phyloP scores from a whole-genome alignment of 2,113 vertebrate genomes.

The Felis catus region F.catus_Fca126_mat1.0 CM031417.1:136975001-136975500 shows the following conservation, averaged over 20 bases:
- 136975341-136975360: background rate
- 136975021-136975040: background rate
- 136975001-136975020: background rate
- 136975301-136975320: background rate
- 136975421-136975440: background rate
- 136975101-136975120: background rate
- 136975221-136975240: background rate
- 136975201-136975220: background rate
- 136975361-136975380: background rate
- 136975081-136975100: fast-evolving
- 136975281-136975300: background rate
- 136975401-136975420: background rate
- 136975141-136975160: background rate
- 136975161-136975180: background rate
- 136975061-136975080: background rate
- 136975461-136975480: too few species aligned
- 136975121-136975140: background rate
- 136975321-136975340: background rate
- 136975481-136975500: too few species aligned
- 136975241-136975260: background rate
- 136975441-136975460: too few species aligned
- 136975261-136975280: background rate
- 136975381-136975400: background rate
- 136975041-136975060: background rate
- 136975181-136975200: background rate